Evolutionary conservation across 2,113 vertebrate species (phyloP).

Genomic region (Pseudopipra pipra): DNA sequence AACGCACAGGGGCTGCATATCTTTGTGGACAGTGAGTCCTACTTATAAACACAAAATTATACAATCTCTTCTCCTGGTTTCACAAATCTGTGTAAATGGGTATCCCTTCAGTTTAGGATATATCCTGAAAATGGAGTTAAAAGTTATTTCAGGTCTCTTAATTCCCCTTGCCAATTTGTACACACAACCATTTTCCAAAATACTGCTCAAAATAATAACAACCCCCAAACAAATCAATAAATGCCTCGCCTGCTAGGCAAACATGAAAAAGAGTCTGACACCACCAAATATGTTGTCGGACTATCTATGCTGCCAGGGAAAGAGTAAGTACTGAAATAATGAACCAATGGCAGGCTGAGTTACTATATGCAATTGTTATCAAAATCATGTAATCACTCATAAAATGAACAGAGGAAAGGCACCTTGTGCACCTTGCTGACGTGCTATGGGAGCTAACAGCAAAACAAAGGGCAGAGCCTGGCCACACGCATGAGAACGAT

Average conservation of each 20-base stretch:
- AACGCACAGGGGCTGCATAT: background rate
- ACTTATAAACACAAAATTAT: background rate
- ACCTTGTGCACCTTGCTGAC: background rate
- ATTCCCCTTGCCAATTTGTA: background rate
- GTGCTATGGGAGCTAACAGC: background rate
- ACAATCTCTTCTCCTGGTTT: background rate
- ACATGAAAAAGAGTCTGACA: background rate
- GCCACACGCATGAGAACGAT: accelerated
- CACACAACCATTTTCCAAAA: background rate
- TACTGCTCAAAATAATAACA: background rate
- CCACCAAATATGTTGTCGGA: background rate
- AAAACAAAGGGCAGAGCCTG: background rate
- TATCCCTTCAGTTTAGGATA: background rate
- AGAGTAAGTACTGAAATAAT: background rate
- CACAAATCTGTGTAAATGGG: background rate
- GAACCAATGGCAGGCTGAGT: background rate
- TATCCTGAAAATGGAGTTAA: background rate
- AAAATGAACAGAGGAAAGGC: background rate
- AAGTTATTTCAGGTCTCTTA: background rate
- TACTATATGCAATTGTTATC: accelerated
- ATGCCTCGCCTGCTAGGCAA: background rate
- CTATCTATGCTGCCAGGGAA: background rate
- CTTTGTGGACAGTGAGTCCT: background rate
- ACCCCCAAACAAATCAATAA: background rate
- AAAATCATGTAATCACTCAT: background rate